Base-by-base conservation (phyloP, 2,113 vertebrate species). In the Rhizomys pruinosus region DNA sequence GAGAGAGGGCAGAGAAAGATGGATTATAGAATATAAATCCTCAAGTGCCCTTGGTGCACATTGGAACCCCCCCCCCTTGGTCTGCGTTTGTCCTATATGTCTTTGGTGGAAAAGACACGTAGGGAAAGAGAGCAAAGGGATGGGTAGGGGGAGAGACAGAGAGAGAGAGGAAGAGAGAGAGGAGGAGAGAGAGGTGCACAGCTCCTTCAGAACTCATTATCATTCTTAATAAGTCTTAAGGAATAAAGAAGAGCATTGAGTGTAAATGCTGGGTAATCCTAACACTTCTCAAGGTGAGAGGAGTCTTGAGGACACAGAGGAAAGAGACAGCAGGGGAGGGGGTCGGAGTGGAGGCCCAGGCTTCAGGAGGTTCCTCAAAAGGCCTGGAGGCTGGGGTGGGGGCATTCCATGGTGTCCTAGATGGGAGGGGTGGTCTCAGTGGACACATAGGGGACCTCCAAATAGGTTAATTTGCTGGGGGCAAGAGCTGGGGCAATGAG, bases 211-310 rank as follows among this genome's bases (percentile, higher is more conserved):
- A 99, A 99, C 99, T 99, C 99, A 99, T 99, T 99, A 99, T 99
- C 99, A 99, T 99, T 99, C 99, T 99, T 99, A 99, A 99, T 99
- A 99, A 99, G 99, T 99, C 99, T 99, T 99, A 99, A 99, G 99
- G 99, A 99, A 99, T 99, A 99, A 99, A 98, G 98, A 98, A 98
- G 98, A 99, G 99, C 99, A 98, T 99, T 98, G 98, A 99, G 99
- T 99, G 98, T 99, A 99, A 99, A 99, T 99, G 99, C 99, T 99
- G 98, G 98, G 99, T 99, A 99, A 99, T 99, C 99, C 99, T 99
- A 98, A 98, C 99, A 98, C 99, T 98, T 98, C 98, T 99, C 99
- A 99, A 99, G 99, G 99, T 99, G 99, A 99, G 99, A 98, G 98
- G 98, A 99, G 98, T 99, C 98, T 98, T 98, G 98, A 98, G 98